Base-by-base conservation (phyloP, 2,888 invertebrate genomes). In the Ephialtes manifestator region DNA sequence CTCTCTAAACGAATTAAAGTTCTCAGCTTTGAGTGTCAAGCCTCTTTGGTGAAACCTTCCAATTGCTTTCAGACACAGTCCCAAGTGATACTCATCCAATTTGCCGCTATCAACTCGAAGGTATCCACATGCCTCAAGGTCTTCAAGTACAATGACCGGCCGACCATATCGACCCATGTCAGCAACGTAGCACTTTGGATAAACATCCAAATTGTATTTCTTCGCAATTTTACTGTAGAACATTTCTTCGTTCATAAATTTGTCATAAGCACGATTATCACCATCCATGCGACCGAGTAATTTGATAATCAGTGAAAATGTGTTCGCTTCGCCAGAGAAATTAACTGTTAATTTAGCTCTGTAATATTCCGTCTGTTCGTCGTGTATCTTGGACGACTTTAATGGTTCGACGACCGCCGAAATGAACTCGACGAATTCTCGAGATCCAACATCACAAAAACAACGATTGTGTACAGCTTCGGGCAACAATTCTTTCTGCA, bases 381-480 rank as follows among this genome's bases (percentile, higher is more conserved):
- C 53, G 2, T 58, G 39, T n/a, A 18, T 39, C 31, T 20, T 28
- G 39, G 51, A 35, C 1, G 53, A 63, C 48, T 76, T 81, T 31
- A 81, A 67, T 1, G 87, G 83, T 63, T 91, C 89, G 0, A 91
- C 87, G 3, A 43, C 28, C 3, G 84, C 90, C 11, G 91, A 91
- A 3, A 89, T 89, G 28, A 92, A 88, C 63, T 94, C 93, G 35
- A 94, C 91, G 67, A 93, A 94, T 84, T 94, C 94, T 0, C 94
- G 89, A 3, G 94, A 94, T 31, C 81, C 87, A 0, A 86, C 0
- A 39, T 92, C 91, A 81, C 93, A 94, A 83, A 94, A 94, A 46
- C 90, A 92, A 31, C 94, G 91, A 82, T 91, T 86, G 48, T 91
- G 78, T 5, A 93, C 91, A 90, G 93, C 91, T 75, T 93, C 92